These are phyloP conservation scores for Drosophila pruinosa DNA, from an alignment of 1,140 invertebrate genomes.

Conservation along the genomic window DNA sequence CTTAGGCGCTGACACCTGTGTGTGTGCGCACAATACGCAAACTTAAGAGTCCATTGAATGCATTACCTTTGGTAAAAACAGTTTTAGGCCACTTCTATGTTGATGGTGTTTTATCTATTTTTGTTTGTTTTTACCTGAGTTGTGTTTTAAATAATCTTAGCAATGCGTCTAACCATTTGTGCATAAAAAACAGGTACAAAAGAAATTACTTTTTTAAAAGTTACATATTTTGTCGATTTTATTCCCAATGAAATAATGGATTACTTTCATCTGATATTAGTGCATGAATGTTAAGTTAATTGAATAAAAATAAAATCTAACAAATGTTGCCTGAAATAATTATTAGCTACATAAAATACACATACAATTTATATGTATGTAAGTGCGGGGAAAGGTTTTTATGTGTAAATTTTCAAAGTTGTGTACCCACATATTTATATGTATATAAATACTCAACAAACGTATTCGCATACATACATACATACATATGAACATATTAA, in stretches of 20 bases:
- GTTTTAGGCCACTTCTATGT: slow-evolving; percentile 11
- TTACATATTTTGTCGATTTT: neutral
- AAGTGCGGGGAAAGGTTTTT: neutral
- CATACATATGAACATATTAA: neutral
- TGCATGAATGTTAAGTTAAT: neutral
- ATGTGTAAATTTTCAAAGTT: neutral
- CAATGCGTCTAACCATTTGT: neutral
- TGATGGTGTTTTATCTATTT: slow-evolving; percentile 14
- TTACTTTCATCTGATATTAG: neutral
- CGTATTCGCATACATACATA: neutral
- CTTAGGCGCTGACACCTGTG: slow-evolving; percentile 28
- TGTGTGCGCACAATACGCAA: slow-evolving; percentile 9
- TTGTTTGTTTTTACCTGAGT: slow-evolving; percentile 13
- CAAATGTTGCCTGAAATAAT: neutral
- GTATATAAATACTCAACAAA: neutral
- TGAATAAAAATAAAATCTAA: neutral
- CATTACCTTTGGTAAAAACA: slow-evolving; percentile 30
- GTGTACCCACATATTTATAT: neutral
- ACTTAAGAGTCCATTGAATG: slow-evolving; percentile 19
- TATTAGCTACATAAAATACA: neutral
- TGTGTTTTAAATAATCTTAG: slow-evolving; percentile 6
- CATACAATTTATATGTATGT: neutral
- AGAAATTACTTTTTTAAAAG: neutral
- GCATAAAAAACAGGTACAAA: slow-evolving; percentile 10
- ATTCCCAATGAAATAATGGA: neutral